A percentile compares a stretch with the other conserved stretches of the same genome.
These are phyloP conservation scores for Odontesthes bonariensis DNA, from an alignment of 2,113 vertebrate genomes.

Conservation along the genomic window DNA sequence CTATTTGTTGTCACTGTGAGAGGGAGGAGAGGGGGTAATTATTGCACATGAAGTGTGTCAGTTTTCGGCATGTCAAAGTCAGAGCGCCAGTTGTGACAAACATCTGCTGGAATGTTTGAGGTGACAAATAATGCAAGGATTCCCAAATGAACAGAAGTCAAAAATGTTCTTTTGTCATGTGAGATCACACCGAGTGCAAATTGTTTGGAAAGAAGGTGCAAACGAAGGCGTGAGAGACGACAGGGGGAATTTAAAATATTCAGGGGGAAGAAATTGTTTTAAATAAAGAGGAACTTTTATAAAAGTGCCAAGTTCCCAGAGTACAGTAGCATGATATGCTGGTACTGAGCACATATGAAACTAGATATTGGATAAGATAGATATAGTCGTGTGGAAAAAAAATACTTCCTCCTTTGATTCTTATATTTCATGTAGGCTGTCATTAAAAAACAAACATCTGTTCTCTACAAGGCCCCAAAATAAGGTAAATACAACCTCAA, in stretches of 20 bases:
- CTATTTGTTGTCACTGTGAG: conserved; percentile 39
- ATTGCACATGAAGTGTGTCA: conserved; percentile 40
- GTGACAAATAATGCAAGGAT: conserved; percentile 6
- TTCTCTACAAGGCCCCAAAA: too few relatives aligned
- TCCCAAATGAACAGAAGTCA: conserved; percentile 9
- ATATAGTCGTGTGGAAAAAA: too few relatives aligned
- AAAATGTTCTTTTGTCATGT: conserved; percentile 19
- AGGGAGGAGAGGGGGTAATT: conserved; percentile 18
- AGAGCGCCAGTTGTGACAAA: neutral
- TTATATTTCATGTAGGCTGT: too few relatives aligned
- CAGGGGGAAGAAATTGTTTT: too few relatives aligned
- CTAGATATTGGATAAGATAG: too few relatives aligned
- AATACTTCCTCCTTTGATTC: too few relatives aligned
- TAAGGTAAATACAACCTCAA: too few relatives aligned
- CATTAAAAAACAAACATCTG: too few relatives aligned
- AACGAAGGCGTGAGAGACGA: conserved; percentile 37
- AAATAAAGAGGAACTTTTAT: conserved; percentile 5
- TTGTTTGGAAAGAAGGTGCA: conserved; percentile 45
- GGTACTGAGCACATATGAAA: too few relatives aligned
- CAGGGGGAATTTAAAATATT: conserved; percentile 23
- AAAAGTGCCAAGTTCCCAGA: conserved; percentile 19
- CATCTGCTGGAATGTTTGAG: neutral
- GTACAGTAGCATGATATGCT: too few relatives aligned
- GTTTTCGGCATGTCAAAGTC: neutral
- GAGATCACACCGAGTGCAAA: conserved; percentile 35